Evolutionary conservation across 1,140 invertebrate species (phyloP), one percentile per base, ranked within the genome.

Genomic region (Drosophila nigromelanica): DNA sequence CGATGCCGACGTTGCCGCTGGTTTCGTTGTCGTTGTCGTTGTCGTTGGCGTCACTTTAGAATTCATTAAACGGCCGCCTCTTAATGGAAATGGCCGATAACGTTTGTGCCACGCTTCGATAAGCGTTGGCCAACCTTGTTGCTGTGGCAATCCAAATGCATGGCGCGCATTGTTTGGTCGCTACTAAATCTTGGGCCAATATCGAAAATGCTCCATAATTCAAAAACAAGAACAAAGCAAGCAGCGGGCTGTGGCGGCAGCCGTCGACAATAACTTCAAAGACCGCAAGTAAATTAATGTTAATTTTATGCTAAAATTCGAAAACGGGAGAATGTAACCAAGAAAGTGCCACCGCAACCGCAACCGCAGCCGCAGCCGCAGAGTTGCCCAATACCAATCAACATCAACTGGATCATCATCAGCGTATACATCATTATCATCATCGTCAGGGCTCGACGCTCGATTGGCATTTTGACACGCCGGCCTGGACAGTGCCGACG

Each of bases 1-100:
- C n/a, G n/a, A n/a, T n/a, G n/a, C n/a, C n/a, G 66, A 39, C 63
- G 37, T 43, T 47, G 62, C 50, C 59, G 78, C 56, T 71, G 60
- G 50, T 60, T 45, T 15, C 33, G 14, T 21, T 42, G 66, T 24
- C 35, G 40, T 6, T 14, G 63, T 24, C 66, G 39, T 45, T 63
- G 73, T 43, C 61, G 60, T 33, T 60, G 80, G 73, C 78, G 55
- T 76, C 79, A 79, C 85, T 87, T 87, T 87, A 79, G 83, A 83
- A 89, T 89, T 89, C 83, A 89, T 89, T 89, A 89, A 89, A 89
- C 83, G 83, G 85, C 63, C 76, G 70, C 71, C 85, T 89, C 83
- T 89, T 89, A 89, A 89, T 89, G 83, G 83, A 89, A 89, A 89
- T 89, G 83, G 85, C 83, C 85, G 83, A 89, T 89, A 89, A 89